Percentiles rank a stretch among this genome's conserved stretches.
Evolutionary conservation across 2,113 vertebrate species (phyloP).

Genomic region (Chrysochloris asiatica): DNA sequence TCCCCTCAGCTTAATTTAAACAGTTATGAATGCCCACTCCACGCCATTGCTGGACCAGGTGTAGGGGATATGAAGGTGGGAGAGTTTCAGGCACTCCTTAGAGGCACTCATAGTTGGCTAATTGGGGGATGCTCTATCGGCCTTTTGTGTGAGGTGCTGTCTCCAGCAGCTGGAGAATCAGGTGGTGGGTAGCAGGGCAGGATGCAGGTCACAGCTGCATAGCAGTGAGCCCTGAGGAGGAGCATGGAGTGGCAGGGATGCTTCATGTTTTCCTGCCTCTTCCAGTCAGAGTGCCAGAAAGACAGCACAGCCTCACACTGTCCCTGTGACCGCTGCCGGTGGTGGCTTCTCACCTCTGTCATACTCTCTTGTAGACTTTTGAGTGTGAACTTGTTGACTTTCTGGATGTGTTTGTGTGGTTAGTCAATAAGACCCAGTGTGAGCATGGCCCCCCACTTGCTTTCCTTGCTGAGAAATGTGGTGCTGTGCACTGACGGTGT

Average conservation of each 20-base stretch:
- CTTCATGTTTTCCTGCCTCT: accelerated
- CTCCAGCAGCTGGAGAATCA: no score
- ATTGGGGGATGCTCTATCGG: neutral
- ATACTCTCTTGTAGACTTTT: neutral
- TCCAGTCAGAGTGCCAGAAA: neutral
- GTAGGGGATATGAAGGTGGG: neutral
- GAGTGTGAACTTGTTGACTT: neutral
- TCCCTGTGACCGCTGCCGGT: neutral
- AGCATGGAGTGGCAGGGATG: neutral
- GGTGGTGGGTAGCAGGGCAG: neutral
- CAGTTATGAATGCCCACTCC: neutral
- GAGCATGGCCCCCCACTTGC: neutral
- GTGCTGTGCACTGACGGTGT: neutral
- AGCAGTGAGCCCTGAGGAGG: neutral
- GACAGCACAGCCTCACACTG: neutral
- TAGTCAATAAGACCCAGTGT: neutral
- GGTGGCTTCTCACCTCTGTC: neutral
- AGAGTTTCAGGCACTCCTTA: neutral
- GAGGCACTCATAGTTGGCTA: no score
- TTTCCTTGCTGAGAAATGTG: neutral
- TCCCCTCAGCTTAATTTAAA: neutral
- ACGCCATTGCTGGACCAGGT: neutral
- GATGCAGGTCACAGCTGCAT: neutral
- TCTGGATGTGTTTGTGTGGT: neutral
- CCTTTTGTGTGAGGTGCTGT: neutral